These are phyloP conservation scores for Sisor rabdophorus DNA, from an alignment of 2,113 vertebrate species.

Conservation along the genomic window DNA sequence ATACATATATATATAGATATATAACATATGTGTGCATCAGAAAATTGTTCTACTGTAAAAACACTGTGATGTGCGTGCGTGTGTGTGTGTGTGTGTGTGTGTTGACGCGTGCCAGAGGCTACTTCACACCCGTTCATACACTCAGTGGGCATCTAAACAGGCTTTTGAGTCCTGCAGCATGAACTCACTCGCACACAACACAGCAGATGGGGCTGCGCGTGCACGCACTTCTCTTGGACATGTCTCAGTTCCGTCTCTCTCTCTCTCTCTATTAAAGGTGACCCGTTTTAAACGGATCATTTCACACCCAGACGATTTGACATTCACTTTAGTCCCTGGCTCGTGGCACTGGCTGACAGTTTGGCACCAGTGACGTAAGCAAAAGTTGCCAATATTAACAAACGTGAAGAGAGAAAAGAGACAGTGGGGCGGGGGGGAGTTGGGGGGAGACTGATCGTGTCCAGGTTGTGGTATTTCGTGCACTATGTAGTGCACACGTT, in stretches of 20 bases:
- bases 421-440: background rate
- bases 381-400: background rate
- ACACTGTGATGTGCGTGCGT: background rate
- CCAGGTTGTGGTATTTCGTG: background rate
- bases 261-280: constrained; percentile 7
- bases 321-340: background rate
- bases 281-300: constrained; percentile 6
- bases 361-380: constrained; percentile 12
- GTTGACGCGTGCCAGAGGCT: constrained; percentile 35
- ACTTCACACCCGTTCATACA: constrained; percentile 47
- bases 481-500: background rate
- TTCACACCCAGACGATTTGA: background rate
- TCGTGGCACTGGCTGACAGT: background rate
- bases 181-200: constrained; percentile 45
- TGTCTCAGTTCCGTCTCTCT: constrained; percentile 23
- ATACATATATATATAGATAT: background rate
- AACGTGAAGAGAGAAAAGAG: background rate
- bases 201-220: constrained; percentile 46
- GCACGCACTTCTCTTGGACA: constrained; percentile 57
- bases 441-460: constrained; percentile 17
- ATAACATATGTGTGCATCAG: background rate
- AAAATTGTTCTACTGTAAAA: background rate
- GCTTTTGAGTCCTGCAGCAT: constrained; percentile 47
- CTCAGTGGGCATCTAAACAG: constrained; percentile 48
- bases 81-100: constrained; percentile 18